Percentiles rank a stretch among this genome's conserved stretches.
Evolutionary conservation across 92 coral and sea anemone species (phyloP).

Genomic region (Phenganax stokvisi): DNA sequence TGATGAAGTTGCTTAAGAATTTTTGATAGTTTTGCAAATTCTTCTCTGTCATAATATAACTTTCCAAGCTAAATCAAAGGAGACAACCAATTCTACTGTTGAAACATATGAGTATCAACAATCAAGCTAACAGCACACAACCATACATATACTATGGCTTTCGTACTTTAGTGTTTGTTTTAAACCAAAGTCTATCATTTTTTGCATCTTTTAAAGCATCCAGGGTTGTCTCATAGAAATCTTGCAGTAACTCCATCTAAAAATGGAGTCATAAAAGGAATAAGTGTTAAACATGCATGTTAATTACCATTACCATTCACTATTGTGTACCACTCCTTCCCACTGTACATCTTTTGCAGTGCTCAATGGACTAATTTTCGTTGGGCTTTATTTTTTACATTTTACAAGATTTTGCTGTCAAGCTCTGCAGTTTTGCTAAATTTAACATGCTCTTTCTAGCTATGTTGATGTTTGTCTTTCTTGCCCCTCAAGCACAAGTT

Average conservation of each 20-base stretch:
- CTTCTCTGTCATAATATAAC: constrained; percentile 88
- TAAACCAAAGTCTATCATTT: constrained; percentile 97
- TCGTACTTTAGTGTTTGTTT: constrained; percentile 83
- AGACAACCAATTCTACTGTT: background rate
- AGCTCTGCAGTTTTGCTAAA: background rate
- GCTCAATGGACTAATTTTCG: too few relatives aligned
- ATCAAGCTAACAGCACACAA: background rate
- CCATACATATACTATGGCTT: background rate
- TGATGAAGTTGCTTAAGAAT: constrained; percentile 93
- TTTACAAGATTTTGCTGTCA: background rate
- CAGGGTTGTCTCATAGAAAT: constrained; percentile 94
- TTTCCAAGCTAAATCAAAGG: constrained; percentile 65
- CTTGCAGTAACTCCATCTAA: constrained; percentile 93
- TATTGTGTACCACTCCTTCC: too few relatives aligned
- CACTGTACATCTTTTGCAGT: too few relatives aligned
- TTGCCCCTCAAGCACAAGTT: too few relatives aligned
- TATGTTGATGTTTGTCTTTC: too few relatives aligned
- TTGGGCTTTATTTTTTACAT: too few relatives aligned
- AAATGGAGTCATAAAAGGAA: background rate
- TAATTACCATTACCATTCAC: too few relatives aligned
- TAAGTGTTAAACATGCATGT: background rate
- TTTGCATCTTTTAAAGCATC: constrained; percentile 96
- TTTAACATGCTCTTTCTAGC: too few relatives aligned
- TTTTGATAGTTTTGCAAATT: constrained; percentile 81
- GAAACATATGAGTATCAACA: background rate